phyloP scores from a whole-genome alignment of 2,113 vertebrate species.

The Podocnemis expansa region DNA sequence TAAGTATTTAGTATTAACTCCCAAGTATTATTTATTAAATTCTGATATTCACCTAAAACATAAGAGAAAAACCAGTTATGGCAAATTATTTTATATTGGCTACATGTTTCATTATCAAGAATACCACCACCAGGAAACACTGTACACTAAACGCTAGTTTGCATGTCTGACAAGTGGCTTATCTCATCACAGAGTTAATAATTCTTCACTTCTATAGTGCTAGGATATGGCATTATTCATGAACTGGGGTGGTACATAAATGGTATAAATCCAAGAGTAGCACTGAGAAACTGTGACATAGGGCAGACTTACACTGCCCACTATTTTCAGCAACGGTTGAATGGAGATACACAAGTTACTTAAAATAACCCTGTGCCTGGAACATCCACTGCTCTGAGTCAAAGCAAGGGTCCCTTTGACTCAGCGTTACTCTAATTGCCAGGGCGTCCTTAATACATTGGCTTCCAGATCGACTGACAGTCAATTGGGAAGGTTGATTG shows the following conservation, averaged over 20 bases:
- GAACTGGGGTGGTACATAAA: background rate
- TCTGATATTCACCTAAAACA: background rate
- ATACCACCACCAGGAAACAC: background rate
- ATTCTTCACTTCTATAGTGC: background rate
- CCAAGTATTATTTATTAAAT: background rate
- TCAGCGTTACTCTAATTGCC: too few relatives aligned
- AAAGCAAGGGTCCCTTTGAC: too few relatives aligned
- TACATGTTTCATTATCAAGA: background rate
- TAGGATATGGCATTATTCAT: accelerated
- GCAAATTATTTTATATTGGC: background rate
- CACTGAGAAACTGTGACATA: background rate
- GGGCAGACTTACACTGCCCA: too few relatives aligned
- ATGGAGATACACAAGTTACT: too few relatives aligned
- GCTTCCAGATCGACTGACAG: too few relatives aligned
- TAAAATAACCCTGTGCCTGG: too few relatives aligned
- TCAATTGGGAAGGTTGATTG: too few relatives aligned
- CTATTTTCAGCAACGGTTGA: too few relatives aligned
- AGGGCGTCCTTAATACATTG: too few relatives aligned
- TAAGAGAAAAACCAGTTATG: accelerated
- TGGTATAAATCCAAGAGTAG: background rate
- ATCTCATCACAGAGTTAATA: background rate
- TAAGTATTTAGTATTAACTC: background rate
- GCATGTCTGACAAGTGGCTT: background rate
- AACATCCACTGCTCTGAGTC: too few relatives aligned
- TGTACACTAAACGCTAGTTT: background rate